Conservation (phyloP, 2,888 invertebrate species). For the Heliconius charithonia region DNA sequence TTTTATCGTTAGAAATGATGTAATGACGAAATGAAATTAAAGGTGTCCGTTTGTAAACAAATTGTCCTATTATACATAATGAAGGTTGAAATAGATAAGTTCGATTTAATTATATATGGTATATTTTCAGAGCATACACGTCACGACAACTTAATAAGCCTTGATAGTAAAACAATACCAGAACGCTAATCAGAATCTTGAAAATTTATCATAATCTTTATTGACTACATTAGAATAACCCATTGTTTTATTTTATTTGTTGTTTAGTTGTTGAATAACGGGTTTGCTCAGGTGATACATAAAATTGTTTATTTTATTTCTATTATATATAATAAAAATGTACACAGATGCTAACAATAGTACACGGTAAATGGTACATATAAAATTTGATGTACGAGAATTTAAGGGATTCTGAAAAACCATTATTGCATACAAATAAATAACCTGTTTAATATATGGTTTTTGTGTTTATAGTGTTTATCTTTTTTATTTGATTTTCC, state of each 20-base stretch:
- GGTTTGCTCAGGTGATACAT: constrained; percentile 5
- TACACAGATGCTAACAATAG: constrained; percentile 13
- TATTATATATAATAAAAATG: neutral
- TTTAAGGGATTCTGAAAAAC: neutral
- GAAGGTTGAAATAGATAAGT: neutral
- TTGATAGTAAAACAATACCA: constrained; percentile 17
- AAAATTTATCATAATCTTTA: constrained; percentile 19
- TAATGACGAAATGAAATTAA: no score
- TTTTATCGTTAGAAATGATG: no score
- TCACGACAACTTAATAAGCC: constrained; percentile 9
- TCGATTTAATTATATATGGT: neutral
- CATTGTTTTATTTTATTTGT: constrained; percentile 6
- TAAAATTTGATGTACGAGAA: neutral
- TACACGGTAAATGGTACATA: neutral
- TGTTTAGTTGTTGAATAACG: constrained; percentile 1
- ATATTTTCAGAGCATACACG: neutral
- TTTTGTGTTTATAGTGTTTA: no score
- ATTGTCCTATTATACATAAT: neutral
- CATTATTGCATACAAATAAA: neutral
- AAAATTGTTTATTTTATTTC: neutral
- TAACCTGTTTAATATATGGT: no score
- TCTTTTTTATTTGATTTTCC: no score
- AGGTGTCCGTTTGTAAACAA: no score
- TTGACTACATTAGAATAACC: constrained; percentile 4
- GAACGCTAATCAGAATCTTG: constrained; percentile 21